Evolutionary conservation across 2,888 invertebrate genomes (phyloP), one percentile per base, ranked within the genome.

Genomic region (Pteria penguin): DNA sequence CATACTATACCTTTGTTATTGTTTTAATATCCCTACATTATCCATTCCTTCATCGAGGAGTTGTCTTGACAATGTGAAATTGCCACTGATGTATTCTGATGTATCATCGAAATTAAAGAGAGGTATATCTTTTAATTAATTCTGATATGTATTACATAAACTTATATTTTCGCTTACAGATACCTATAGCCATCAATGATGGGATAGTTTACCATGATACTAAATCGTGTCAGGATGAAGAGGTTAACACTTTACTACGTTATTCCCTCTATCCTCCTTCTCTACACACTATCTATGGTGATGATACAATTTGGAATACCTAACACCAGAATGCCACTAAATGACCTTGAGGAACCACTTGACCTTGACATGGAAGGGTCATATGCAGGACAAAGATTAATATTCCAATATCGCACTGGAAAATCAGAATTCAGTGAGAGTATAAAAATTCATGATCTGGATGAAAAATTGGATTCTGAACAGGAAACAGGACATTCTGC

Each of bases 271-370:
- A 66, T 67, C 2, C 52, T 73, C 5, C 27, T 73, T 1, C 18
- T 73, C 2, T 73, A 73, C 54, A 61, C 73, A 18, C 26, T 27
- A 1, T 29, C 66, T 14, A 68, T 73, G 67, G n/a, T 73, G 2
- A n/a, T 67, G 4, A 67, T 73, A 60, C 73, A 73, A 11, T 11
- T 73, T 4, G 67, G 73, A 18, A 52, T 67, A 8, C 61, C 54
- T 14, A 29, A 73, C 24, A 73, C 24, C 36, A 22, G 14, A 14
- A 18, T 22, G 11, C 22, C 26, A 27, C 14, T 31, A 26, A 27
- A 70, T 14, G 45, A 70, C 22, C n/a, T 61, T 2, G 45, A 61
- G 2, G 36, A 4, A 2, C 33, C 60, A 29, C 60, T 33, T 3
- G 61, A 70, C 52, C 60, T 61, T 0, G 61, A 52, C 18, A 22